Evolutionary conservation across 2,797 vertebrate species (phyloP).

Genomic region (Myripristis jacobus): DNA sequence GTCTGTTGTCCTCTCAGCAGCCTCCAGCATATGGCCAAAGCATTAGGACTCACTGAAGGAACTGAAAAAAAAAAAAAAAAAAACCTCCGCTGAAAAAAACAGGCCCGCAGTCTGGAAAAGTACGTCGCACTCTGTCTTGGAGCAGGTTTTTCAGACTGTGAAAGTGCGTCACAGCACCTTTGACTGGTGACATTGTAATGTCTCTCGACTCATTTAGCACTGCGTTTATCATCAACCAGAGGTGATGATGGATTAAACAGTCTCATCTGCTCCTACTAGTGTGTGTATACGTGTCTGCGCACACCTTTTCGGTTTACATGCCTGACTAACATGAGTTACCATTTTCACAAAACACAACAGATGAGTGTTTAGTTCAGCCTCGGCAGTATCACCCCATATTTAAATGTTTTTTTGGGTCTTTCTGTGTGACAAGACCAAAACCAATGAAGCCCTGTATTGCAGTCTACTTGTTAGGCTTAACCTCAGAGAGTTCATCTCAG

Average conservation of each 20-base stretch:
- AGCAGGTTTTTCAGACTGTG: constrained; percentile 70
- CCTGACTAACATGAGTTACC: constrained; percentile 10
- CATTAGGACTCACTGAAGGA: constrained; percentile 67
- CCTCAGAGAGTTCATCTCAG: neutral
- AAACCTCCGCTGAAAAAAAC: constrained; percentile 60
- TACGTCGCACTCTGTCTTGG: constrained; percentile 70
- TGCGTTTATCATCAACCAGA: constrained; percentile 52
- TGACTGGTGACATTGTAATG: constrained; percentile 67
- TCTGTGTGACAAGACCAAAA: constrained; percentile 18
- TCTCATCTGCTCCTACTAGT: neutral
- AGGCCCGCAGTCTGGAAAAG: constrained; percentile 73
- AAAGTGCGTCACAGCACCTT: constrained; percentile 70
- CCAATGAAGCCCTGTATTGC: constrained; percentile 39
- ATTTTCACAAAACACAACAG: constrained; percentile 12
- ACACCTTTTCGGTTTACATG: constrained; percentile 8
- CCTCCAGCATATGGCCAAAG: constrained; percentile 79
- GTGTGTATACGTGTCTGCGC: neutral
- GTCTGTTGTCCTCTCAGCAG: constrained; percentile 77
- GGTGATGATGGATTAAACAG: constrained; percentile 41
- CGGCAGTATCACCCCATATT: too few relatives aligned
- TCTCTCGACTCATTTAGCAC: constrained; percentile 53
- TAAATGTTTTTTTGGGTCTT: neutral
- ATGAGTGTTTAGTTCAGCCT: constrained; percentile 17
- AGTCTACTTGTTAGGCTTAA: constrained; percentile 27
- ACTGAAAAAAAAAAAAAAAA: constrained; percentile 31